Conservation (phyloP, 2,888 invertebrate species). For the Acrobasis repandana region DNA sequence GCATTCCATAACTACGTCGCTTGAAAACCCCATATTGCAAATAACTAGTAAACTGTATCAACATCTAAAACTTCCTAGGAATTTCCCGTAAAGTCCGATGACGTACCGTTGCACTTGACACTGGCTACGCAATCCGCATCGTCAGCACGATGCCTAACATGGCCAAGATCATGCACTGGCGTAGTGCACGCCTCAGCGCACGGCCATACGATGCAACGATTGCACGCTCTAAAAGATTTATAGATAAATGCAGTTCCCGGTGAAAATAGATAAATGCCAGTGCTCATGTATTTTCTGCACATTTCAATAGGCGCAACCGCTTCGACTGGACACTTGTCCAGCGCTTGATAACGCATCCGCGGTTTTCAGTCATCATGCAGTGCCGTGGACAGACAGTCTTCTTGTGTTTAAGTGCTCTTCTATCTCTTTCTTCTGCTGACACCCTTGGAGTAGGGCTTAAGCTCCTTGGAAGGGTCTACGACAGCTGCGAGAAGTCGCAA, state of each 20-base stretch:
- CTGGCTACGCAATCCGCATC: constrained; percentile 49
- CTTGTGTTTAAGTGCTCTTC: constrained; percentile 61
- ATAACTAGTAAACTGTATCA: not conserved
- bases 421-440: constrained; percentile 62
- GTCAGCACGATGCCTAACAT: constrained; percentile 49
- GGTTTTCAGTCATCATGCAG: constrained; percentile 66
- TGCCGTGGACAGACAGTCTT: constrained; percentile 70
- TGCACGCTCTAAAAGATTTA: constrained; percentile 84
- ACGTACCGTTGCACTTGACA: constrained; percentile 53
- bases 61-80: constrained; percentile 23
- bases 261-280: constrained; percentile 82
- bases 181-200: constrained; percentile 73
- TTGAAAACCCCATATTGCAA: too few relatives aligned
- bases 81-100: constrained; percentile 38
- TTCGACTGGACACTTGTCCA: constrained; percentile 66
- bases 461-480: constrained; percentile 80
- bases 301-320: constrained; percentile 77
- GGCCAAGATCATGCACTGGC: constrained; percentile 41
- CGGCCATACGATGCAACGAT: constrained; percentile 78
- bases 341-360: constrained; percentile 51
- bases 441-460: constrained; percentile 71
- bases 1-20: too few relatives aligned
- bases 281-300: constrained; percentile 76
- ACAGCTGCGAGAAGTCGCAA: constrained; percentile 84
- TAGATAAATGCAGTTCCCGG: constrained; percentile 83